phyloP scores from a whole-genome alignment of 2,113 vertebrate genomes.

The Cygnus buccinator region DNA sequence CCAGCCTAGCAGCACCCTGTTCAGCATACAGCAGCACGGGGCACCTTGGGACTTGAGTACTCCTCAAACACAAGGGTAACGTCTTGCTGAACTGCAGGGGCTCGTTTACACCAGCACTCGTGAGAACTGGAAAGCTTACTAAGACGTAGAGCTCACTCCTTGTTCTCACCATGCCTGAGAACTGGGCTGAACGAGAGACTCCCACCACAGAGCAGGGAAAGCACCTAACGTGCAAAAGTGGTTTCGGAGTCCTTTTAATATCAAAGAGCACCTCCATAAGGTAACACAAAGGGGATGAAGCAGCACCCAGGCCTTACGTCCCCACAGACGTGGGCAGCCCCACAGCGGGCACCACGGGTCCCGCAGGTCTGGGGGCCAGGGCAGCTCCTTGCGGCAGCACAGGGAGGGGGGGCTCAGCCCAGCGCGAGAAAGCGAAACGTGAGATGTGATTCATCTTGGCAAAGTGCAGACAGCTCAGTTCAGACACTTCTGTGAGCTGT shows the following conservation, averaged over 20 bases:
- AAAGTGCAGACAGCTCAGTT: background rate
- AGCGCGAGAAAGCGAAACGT: background rate
- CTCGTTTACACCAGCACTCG: background rate
- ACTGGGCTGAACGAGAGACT: background rate
- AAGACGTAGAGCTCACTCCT: background rate
- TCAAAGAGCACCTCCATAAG: background rate
- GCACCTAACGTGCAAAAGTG: background rate
- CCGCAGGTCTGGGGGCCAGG: rapidly evolving
- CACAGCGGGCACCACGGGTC: rapidly evolving
- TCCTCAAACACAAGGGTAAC: background rate
- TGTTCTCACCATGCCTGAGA: background rate
- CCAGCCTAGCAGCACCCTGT: background rate
- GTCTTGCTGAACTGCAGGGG: background rate
- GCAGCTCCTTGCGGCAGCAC: background rate
- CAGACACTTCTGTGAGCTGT: background rate
- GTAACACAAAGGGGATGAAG: background rate
- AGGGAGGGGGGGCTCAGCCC: background rate
- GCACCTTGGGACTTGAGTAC: background rate
- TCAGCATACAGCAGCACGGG: background rate
- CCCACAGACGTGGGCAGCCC: background rate
- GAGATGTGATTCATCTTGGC: background rate
- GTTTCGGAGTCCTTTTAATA: background rate
- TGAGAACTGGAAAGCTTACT: background rate
- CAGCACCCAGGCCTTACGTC: background rate
- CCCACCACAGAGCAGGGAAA: constrained; percentile 11